phyloP scores from a whole-genome alignment of 2,113 vertebrate genomes.

The Eidolon helvum region DNA sequence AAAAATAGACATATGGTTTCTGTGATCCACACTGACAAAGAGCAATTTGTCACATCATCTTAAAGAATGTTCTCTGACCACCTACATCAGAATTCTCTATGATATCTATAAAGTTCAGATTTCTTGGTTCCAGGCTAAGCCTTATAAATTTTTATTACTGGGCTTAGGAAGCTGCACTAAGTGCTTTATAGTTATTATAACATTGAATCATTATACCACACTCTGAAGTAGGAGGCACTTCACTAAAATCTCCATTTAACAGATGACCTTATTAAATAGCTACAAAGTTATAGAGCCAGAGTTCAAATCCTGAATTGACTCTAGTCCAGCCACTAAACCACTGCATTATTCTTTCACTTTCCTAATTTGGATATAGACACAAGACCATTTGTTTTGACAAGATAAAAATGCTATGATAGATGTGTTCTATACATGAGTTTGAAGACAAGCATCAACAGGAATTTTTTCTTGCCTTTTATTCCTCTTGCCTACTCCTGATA shows the following conservation, averaged over 20 bases:
- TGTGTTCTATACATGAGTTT: accelerated
- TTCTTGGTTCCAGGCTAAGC: background rate
- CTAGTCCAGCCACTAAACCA: background rate
- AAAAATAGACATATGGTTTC: background rate
- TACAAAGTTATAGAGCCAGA: background rate
- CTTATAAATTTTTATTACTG: background rate
- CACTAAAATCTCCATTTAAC: background rate
- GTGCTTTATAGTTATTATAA: background rate
- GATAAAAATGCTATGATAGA: background rate
- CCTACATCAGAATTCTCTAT: background rate
- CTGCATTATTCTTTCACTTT: background rate
- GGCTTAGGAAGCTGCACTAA: background rate
- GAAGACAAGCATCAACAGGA: background rate
- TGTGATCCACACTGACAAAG: background rate
- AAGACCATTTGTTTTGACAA: background rate
- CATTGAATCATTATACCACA: background rate
- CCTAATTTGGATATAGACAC: background rate
- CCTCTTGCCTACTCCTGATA: background rate
- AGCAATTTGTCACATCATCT: background rate
- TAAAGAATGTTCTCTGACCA: background rate
- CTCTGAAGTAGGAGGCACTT: background rate
- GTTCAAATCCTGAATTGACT: background rate
- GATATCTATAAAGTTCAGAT: background rate
- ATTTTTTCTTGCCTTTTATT: background rate
- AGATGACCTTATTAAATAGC: background rate